phyloP scores from a whole-genome alignment of 2,113 vertebrate genomes.

The Paradoxurus hermaphroditus region DNA sequence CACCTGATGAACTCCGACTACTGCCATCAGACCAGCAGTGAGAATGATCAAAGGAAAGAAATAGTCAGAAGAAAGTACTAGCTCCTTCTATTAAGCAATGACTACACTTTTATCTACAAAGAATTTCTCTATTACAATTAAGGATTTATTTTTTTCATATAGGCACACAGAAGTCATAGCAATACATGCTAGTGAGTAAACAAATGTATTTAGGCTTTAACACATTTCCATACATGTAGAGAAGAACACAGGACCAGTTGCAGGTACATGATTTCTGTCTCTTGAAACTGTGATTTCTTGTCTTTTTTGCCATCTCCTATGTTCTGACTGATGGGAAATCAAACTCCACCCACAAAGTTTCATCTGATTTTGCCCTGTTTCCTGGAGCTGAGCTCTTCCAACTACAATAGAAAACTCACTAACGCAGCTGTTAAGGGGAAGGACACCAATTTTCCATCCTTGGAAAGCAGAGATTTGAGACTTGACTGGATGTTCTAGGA shows the following conservation, averaged over 20 bases:
- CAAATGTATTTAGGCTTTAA: not conserved
- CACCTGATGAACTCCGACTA: not conserved
- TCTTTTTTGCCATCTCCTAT: not conserved
- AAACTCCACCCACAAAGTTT: not conserved
- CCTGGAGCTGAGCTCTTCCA: not conserved
- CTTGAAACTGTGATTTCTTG: not conserved
- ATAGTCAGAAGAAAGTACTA: not conserved
- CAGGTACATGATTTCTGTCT: not conserved
- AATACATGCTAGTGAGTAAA: not conserved
- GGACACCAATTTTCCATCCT: not conserved
- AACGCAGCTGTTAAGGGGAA: not conserved
- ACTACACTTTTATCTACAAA: not conserved
- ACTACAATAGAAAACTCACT: not conserved
- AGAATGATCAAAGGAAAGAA: not conserved
- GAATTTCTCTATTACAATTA: not conserved
- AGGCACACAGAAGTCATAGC: not conserved
- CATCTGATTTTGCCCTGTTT: not conserved
- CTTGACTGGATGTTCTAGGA: not conserved
- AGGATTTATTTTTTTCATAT: not conserved
- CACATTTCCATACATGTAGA: not conserved
- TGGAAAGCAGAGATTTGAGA: not conserved
- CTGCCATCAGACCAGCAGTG: not conserved
- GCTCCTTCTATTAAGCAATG: not conserved
- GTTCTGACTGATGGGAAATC: not conserved
- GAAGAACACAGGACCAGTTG: not conserved